Evolutionary conservation across 2,797 vertebrate species (phyloP), one percentile per base, ranked within the genome.

Genomic region (Limosa lapponica): DNA sequence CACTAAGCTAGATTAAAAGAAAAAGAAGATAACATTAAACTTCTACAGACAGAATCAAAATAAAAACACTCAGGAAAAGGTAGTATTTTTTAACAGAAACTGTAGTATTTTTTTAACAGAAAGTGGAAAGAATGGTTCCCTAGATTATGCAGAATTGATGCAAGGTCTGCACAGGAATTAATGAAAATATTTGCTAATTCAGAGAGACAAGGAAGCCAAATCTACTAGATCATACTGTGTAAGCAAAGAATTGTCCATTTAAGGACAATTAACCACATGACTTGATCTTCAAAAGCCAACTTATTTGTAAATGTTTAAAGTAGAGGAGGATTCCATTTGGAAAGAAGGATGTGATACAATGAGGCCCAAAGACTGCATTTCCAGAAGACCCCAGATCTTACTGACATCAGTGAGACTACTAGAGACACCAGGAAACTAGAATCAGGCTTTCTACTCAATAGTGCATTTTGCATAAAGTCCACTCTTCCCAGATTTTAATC

Each of bases 1-100:
- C 99, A 94, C 99, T 99, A 94, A 99, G 98, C 99, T 99, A 93
- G 41, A 96, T 79, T n/a, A 49, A 90, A 98, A 87, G 15, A 97
- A 66, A 89, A 95, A 78, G 6, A 87, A 91, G n/a, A 2, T 11
- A 91, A 48, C 24, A n/a, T 95, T 95, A 94, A 86, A 81, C 10
- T 82, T 87, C 55, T n/a, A 49, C 39, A 93, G 30, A 39, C 17
- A 93, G 28, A 25, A 79, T 58, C 15, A 52, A 81, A 84, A 80
- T 16, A 82, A 61, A 86, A 69, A 72, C 37, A 79, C 12, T 57
- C 37, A 80, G 9, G 27, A 51, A 84, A 85, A 94, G 13, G 12
- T 2, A 81, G 13, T 4, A 32, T 49, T 90, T 73, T 84, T 66
- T 23, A 84, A 70, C 2, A 67, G 28, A 57, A 59, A 74, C 93